Evolutionary conservation across 2,113 vertebrate species (phyloP).

Genomic region (Paracanthobrama guichenoti): DNA sequence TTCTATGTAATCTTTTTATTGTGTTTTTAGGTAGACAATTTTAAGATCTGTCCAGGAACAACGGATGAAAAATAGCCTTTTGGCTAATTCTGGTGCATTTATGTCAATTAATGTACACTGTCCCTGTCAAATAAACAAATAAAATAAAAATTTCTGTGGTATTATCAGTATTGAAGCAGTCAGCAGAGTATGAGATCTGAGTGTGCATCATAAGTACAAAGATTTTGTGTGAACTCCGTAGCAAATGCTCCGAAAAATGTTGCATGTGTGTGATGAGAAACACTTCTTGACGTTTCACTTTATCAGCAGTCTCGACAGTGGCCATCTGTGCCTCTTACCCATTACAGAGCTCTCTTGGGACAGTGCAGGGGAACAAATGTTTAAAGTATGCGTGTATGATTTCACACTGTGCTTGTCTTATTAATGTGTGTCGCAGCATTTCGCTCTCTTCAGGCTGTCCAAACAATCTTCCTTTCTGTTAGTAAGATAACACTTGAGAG

Average conservation of each 20-base stretch:
- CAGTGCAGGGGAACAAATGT: conserved; percentile 23
- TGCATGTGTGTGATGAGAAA: background rate
- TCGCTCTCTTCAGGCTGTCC: conserved; percentile 34
- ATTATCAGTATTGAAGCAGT: conserved; percentile 17
- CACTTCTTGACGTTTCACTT: conserved; percentile 23
- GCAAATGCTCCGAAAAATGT: background rate
- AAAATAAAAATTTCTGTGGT: conserved; percentile 17
- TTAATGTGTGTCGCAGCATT: conserved; percentile 26
- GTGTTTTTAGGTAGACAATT: too few species aligned
- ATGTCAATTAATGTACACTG: too few species aligned
- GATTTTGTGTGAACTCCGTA: background rate
- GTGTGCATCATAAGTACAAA: background rate
- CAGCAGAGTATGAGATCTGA: conserved; percentile 6
- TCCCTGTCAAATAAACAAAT: too few species aligned
- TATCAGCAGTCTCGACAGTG: conserved; percentile 23
- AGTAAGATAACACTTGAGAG: conserved; percentile 36
- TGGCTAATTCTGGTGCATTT: too few species aligned
- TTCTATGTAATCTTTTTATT: too few species aligned
- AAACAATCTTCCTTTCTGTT: conserved; percentile 25
- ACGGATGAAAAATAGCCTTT: too few species aligned
- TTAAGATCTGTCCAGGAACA: too few species aligned
- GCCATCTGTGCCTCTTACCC: conserved; percentile 31
- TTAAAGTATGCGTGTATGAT: conserved; percentile 24
- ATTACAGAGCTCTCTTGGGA: conserved; percentile 25
- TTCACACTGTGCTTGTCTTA: background rate